phyloP scores from a whole-genome alignment of 2,113 vertebrate species.

The Rostratula benghalensis region DNA sequence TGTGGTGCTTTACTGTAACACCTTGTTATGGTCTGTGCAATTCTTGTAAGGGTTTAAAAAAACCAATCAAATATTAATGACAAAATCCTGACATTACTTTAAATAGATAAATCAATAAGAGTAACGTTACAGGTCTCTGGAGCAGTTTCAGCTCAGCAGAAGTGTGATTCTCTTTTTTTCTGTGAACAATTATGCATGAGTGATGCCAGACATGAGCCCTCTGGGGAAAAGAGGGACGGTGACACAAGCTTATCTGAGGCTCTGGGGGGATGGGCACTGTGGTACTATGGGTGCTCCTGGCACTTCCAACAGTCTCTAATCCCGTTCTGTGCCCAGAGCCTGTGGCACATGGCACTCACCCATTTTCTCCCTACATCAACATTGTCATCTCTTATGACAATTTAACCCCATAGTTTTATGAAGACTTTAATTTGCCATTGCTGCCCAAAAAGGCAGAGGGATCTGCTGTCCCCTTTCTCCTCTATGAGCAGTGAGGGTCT shows the following conservation, averaged over 20 bases:
- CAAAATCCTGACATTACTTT: constrained; percentile 18
- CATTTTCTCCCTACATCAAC: fast-evolving
- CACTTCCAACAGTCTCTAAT: neutral
- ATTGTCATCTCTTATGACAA: neutral
- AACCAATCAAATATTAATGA: constrained; percentile 63
- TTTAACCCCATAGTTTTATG: neutral
- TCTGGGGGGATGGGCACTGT: fast-evolving
- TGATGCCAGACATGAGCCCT: neutral
- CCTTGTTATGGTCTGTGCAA: constrained; percentile 8
- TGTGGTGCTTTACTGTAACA: constrained; percentile 42
- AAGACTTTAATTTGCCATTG: neutral
- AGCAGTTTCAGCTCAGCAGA: neutral
- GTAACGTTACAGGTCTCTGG: neutral
- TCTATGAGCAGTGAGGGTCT: fast-evolving
- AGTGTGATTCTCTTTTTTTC: neutral
- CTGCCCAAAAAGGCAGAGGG: neutral
- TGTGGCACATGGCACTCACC: fast-evolving
- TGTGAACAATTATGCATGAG: neutral
- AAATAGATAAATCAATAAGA: constrained; percentile 55
- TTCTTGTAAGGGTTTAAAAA: constrained; percentile 63
- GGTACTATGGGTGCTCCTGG: fast-evolving
- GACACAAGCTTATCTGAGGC: neutral
- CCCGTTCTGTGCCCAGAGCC: fast-evolving
- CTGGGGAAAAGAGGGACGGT: fast-evolving
- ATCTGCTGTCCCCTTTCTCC: neutral